These are phyloP conservation scores for Wiebesia pumilae DNA, from an alignment of 1,140 invertebrate genomes.

Conservation along the genomic window DNA sequence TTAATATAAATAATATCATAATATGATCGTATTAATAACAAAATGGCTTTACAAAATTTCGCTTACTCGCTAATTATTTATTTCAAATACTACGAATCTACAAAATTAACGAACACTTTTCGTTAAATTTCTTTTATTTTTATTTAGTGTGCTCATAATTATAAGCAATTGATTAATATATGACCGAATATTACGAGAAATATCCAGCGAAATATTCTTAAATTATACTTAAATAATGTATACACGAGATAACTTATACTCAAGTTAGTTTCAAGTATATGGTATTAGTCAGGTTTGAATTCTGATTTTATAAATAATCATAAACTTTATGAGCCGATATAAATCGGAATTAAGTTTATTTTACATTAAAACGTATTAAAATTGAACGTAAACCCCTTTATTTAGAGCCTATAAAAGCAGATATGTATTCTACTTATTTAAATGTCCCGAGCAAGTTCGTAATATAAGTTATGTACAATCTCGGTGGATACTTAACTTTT, in stretches of 20 bases:
- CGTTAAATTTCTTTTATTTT: not conserved
- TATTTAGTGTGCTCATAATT: not conserved
- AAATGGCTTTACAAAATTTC: not conserved
- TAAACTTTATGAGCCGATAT: not conserved
- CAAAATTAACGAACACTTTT: not conserved
- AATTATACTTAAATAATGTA: no score
- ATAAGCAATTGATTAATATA: not conserved
- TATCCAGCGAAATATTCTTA: no score
- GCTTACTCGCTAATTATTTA: not conserved
- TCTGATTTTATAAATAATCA: not conserved
- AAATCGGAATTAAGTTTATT: not conserved
- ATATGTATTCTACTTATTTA: not conserved
- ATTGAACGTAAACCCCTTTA: not conserved
- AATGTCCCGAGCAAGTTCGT: not conserved
- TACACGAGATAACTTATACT: not conserved
- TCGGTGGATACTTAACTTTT: not conserved
- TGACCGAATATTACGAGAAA: not conserved
- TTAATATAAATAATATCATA: no score
- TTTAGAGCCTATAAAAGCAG: not conserved
- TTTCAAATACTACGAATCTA: not conserved
- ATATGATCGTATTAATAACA: no score
- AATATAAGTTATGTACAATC: not conserved
- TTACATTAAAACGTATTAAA: conserved; percentile 4
- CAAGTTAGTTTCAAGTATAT: not conserved
- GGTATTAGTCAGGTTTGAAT: not conserved